Base-by-base conservation (phyloP, 2,888 invertebrate species). In the Ischnus inquisitorius region DNA sequence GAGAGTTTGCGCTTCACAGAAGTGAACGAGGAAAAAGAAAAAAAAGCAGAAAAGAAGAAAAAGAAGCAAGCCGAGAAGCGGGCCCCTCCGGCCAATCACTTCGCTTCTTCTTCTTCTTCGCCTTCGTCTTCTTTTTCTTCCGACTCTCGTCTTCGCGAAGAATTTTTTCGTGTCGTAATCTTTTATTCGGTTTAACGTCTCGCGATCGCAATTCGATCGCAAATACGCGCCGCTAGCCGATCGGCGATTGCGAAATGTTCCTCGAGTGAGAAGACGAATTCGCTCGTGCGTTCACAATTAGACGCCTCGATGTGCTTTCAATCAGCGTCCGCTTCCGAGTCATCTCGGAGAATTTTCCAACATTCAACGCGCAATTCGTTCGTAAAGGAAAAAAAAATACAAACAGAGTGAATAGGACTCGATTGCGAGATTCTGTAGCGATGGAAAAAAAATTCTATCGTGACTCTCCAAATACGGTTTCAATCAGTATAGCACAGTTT, bases 81-180 rank as follows among this genome's bases (percentile, higher is more conserved):
- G 12, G 14, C n/a, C 6, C 14, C 1, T 14, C 28, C 25, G 12
- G n/a, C 28, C 14, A 28, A 60, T 60, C n/a, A n/a, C 28, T 25
- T 25, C 28, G 4, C n/a, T 3, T 46, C 46, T 12, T 46, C n/a
- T 3, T 46, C 14, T 1, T 10, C 46, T 46, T 46, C n/a, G 2
- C 2, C 46, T 46, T 46, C 46, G 5, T 14, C 22, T 14, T 28
- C 60, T 25, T 60, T n/a, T 25, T 60, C 28, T 28, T 60, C 60
- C 60, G 25, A 28, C 57, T 57, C 10, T 60, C 60, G 6, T 14
- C 28, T n/a, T n/a, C 25, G 28, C 28, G 60, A 60, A 22, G 60
- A 60, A 60, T 28, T 28, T 60, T 60, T 28, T 28, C n/a, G 25
- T 60, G 60, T 60, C 28, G 60, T 60, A 60, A 60, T 60, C 60